A percentile compares a stretch with the other conserved stretches of the same genome.
phyloP scores from a whole-genome alignment of 1,140 invertebrate species.

The Apolygus lucorum region DNA sequence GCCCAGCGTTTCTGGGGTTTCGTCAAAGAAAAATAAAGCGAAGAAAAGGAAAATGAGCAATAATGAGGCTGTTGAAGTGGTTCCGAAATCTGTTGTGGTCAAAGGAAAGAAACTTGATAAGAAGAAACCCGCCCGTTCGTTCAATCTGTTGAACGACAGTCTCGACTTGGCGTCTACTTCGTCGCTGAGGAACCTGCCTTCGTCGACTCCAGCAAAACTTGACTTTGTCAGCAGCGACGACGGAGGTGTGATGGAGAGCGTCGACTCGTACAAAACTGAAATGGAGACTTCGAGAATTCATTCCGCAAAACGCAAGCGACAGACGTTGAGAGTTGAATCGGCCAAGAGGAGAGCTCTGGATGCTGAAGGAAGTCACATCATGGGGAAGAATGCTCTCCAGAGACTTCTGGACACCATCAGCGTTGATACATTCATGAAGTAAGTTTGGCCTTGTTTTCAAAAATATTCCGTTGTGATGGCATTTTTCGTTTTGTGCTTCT shows the following conservation, averaged over 20 bases:
- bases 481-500: neutral
- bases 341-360: neutral
- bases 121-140: neutral
- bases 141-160: neutral
- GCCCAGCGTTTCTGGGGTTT: neutral
- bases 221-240: neutral
- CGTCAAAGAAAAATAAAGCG: neutral
- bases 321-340: neutral
- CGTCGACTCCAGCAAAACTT: neutral
- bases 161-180: neutral
- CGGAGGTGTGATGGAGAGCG: neutral
- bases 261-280: neutral
- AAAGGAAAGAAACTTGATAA: neutral
- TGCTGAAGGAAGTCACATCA: neutral
- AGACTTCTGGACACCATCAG: neutral
- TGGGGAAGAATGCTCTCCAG: constrained; percentile 8
- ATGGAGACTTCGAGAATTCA: neutral
- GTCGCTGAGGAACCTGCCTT: neutral
- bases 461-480: neutral
- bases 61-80: neutral
- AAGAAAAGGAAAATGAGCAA: neutral
- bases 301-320: neutral
- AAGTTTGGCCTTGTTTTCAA: neutral
- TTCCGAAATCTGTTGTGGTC: neutral
- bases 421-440: constrained; percentile 17